A percentile compares a stretch with the other conserved stretches of the same genome.
phyloP scores from a whole-genome alignment of 2,797 vertebrate species.

The Urophycis tenuis region DNA sequence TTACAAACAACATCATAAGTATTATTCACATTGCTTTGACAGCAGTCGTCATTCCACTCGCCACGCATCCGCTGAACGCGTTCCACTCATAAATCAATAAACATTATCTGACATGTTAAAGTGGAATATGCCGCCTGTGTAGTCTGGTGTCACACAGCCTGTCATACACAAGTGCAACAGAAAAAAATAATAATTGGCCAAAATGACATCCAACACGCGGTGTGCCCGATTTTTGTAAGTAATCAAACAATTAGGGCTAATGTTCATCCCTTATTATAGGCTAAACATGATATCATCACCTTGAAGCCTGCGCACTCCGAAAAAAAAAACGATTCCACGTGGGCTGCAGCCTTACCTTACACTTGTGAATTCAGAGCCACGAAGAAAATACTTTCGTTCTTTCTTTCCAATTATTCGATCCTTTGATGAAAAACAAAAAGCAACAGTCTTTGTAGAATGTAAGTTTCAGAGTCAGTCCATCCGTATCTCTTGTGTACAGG shows the following conservation, averaged over 20 bases:
- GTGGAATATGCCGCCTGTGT: neutral
- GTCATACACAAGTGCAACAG: too few relatives aligned
- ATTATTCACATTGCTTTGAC: neutral
- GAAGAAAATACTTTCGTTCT: neutral
- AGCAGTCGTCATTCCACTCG: neutral
- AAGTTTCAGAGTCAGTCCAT: neutral
- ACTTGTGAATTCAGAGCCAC: neutral
- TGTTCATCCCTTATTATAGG: neutral
- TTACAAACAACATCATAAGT: neutral
- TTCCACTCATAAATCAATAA: neutral
- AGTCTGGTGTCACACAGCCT: neutral
- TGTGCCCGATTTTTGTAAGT: neutral
- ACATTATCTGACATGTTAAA: neutral
- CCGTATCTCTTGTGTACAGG: neutral
- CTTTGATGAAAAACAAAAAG: neutral
- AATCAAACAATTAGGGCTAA: neutral
- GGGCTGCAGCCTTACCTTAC: neutral
- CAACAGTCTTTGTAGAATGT: neutral
- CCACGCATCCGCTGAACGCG: neutral
- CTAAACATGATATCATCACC: neutral
- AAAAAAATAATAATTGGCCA: neutral
- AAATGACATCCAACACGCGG: neutral
- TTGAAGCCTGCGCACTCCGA: neutral
- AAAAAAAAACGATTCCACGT: neutral
- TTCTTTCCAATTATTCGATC: neutral